Base-by-base conservation (phyloP, 1,140 invertebrate genomes). In the Pachypsylla venusta region DNA sequence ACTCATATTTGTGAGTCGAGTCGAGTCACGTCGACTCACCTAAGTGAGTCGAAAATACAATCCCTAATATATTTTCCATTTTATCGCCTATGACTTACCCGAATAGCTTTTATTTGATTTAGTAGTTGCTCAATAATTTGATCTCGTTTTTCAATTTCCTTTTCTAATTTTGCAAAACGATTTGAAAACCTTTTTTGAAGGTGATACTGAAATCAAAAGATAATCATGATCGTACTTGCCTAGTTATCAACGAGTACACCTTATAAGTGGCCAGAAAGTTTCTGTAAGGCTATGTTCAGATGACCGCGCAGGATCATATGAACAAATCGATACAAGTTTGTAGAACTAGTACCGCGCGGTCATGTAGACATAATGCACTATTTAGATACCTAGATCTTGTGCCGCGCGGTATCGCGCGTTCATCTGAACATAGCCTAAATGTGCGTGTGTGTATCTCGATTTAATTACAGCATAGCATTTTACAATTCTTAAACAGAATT, bases 41-140 rank as follows among this genome's bases (percentile, higher is more conserved):
- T n/a, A n/a, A n/a, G n/a, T n/a, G n/a, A n/a, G n/a, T n/a, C n/a
- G n/a, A 28, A 59, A 19, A 54, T 56, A 60, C 62, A 62, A 54
- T 13, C 42, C 26, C 14, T 53, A 28, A 3, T 26, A 22, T 13
- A 54, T 13, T 13, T 28, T n/a, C 13, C n/a, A 19, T n/a, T n/a
- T 56, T 59, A 60, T 63, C 13, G 59, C 60, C 57, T 60, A 25
- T 7, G 14, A 0, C 55, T 39, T 58, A 72, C 74, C 68, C 85
- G 83, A 42, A 87, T 67, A 63, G 84, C 79, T 62, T 78, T 75
- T 56, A 89, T 85, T 58, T 82, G 75, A 22, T 75, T 71, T 68
- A 86, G 84, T 12, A 91, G 73, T 67, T 86, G 80, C 10, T 73
- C 75, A 62, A 90, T 90, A 35, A 89, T 82, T 65, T 84, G 80